Percentiles rank a stretch among this genome's conserved stretches.
phyloP scores from a whole-genome alignment of 2,888 invertebrate species.

The Eupithecia exiguata region DNA sequence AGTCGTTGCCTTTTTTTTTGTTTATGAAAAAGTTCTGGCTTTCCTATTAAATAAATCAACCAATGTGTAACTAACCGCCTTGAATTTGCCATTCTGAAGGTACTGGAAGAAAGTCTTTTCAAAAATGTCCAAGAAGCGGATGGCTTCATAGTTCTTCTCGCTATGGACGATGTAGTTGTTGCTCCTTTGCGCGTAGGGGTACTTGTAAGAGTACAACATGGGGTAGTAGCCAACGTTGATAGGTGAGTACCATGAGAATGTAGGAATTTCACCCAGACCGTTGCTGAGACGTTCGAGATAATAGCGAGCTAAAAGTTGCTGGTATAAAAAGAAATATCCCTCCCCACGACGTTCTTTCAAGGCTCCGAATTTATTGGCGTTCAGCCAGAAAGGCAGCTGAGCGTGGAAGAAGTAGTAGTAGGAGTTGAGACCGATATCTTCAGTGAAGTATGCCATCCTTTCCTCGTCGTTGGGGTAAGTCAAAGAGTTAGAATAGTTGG shows the following conservation, averaged over 20 bases:
- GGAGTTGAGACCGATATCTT: slow-evolving; percentile 87
- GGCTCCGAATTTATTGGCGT: slow-evolving; percentile 73
- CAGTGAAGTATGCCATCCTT: slow-evolving; percentile 87
- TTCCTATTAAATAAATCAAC: not conserved
- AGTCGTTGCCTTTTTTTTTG: not conserved
- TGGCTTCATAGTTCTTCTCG: slow-evolving; percentile 77
- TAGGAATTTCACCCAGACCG: slow-evolving; percentile 84
- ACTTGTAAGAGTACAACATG: slow-evolving; percentile 49
- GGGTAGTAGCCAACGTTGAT: slow-evolving; percentile 68
- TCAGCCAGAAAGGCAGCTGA: slow-evolving; percentile 86
- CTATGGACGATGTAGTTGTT: slow-evolving; percentile 84
- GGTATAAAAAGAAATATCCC: slow-evolving; percentile 85
- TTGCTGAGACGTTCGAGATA: slow-evolving; percentile 87
- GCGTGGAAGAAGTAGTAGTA: slow-evolving; percentile 87
- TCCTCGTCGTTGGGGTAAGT: slow-evolving; percentile 83
- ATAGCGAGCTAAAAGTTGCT: slow-evolving; percentile 88
- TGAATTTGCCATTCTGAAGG: slow-evolving; percentile 81
- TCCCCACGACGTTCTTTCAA: slow-evolving; percentile 85
- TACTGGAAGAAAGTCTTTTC: slow-evolving; percentile 82
- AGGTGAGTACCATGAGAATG: slow-evolving; percentile 86
- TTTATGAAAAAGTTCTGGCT: not conserved
- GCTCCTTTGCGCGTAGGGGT: slow-evolving; percentile 84
- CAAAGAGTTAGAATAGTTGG: slow-evolving; percentile 84
- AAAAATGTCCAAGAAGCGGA: slow-evolving; percentile 84
- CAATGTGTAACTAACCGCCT: slow-evolving; percentile 73